Evolutionary conservation across 2,113 vertebrate species (phyloP).

Genomic region (Euleptes europaea): DNA sequence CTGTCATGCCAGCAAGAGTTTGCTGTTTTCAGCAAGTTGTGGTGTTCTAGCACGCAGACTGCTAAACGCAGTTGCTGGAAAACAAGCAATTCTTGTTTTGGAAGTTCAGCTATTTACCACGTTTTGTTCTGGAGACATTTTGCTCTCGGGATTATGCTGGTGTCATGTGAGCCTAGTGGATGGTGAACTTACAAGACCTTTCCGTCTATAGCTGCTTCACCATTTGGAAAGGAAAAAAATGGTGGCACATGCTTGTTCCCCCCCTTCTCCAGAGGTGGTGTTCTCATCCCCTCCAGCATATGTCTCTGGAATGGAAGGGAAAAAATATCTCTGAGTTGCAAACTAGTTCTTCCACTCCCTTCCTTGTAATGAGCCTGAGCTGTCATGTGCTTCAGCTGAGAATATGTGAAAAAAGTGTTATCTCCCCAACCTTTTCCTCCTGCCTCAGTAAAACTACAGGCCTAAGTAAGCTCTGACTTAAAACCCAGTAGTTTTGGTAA

Average conservation of each 20-base stretch:
- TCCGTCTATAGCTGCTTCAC: background rate
- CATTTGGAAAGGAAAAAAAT: background rate
- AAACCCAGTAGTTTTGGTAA: background rate
- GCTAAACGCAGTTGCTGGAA: background rate
- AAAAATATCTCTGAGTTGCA: background rate
- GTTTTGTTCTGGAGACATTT: background rate
- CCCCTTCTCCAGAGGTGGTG: background rate
- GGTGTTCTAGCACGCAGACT: background rate
- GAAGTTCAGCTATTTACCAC: background rate
- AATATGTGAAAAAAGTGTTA: background rate
- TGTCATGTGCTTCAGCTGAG: background rate
- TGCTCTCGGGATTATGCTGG: background rate
- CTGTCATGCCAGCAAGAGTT: background rate
- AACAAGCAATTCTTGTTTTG: background rate
- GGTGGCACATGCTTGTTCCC: no score
- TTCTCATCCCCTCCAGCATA: background rate
- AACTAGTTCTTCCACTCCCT: background rate
- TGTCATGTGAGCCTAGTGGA: background rate
- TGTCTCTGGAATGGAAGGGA: background rate
- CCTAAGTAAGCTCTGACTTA: background rate
- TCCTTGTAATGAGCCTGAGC: background rate
- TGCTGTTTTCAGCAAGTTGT: background rate
- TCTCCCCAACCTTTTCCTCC: background rate
- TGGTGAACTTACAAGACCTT: background rate
- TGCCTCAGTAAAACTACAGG: background rate